Evolutionary conservation across 1,140 invertebrate genomes (phyloP).

Genomic region (Drosophila rhopaloa): DNA sequence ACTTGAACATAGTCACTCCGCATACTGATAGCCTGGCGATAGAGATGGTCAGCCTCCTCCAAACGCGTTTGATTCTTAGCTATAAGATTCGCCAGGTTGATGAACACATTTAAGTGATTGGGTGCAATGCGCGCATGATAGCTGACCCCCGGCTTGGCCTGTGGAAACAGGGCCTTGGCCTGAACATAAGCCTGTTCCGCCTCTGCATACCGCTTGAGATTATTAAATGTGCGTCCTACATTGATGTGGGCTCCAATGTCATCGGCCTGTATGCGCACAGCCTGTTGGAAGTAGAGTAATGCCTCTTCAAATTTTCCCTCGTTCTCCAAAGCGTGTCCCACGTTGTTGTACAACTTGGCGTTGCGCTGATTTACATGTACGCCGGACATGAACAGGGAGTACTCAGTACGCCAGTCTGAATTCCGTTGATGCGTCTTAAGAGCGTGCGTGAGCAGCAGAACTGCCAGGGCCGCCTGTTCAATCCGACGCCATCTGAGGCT

Average conservation of each 20-base stretch:
- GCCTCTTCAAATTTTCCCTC: conserved; percentile 94
- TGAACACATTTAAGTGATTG: conserved; percentile 97
- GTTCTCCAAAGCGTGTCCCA: conserved; percentile 96
- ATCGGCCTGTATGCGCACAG: conserved; percentile 96
- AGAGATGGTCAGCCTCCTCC: conserved; percentile 97
- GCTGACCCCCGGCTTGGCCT: conserved; percentile 95
- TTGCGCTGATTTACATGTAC: conserved; percentile 96
- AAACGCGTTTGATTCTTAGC: conserved; percentile 96
- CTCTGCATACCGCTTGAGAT: conserved; percentile 95
- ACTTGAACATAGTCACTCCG: conserved; percentile 94
- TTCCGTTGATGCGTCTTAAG: conserved; percentile 94
- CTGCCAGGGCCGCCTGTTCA: conserved; percentile 86
- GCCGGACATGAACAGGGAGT: conserved; percentile 96
- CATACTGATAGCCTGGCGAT: conserved; percentile 98
- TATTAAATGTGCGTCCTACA: conserved; percentile 97
- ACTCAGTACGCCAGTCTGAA: conserved; percentile 96
- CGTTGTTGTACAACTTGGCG: conserved; percentile 98
- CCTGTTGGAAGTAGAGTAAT: conserved; percentile 95
- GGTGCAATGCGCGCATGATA: conserved; percentile 98
- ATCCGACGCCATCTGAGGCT: conserved; percentile 48
- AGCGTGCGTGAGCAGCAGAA: conserved; percentile 90
- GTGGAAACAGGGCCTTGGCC: conserved; percentile 95
- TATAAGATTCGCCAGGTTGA: conserved; percentile 97
- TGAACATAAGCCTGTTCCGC: conserved; percentile 96
- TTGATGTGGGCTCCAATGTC: conserved; percentile 99